A percentile compares a stretch with the other conserved stretches of the same genome.
phyloP scores from a whole-genome alignment of 1,140 invertebrate genomes.

The Drosophila grimshawi region DNA sequence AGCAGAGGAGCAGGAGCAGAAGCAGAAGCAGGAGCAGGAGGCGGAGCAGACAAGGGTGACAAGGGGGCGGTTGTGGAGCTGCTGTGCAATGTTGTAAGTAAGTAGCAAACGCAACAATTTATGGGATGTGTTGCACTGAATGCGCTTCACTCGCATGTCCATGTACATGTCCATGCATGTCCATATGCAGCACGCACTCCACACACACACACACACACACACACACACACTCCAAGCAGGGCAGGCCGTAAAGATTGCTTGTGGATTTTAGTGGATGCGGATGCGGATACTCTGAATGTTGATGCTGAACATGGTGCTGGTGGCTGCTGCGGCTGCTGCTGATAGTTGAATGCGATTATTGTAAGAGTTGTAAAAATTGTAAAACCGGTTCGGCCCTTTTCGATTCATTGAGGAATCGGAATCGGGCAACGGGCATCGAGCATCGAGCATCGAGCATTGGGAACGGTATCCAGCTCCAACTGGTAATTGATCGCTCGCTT shows the following conservation, averaged over 20 bases:
- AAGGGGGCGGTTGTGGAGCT: slow-evolving; percentile 12
- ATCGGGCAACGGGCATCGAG: slow-evolving; percentile 1
- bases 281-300: slow-evolving; percentile 42
- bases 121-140: slow-evolving; percentile 65
- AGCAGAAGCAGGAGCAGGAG: not conserved
- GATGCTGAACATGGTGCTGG: slow-evolving; percentile 40
- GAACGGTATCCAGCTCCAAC: slow-evolving; percentile 8
- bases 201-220: slow-evolving; percentile 51
- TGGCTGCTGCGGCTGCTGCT: slow-evolving; percentile 28
- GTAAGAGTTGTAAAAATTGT: slow-evolving; percentile 46
- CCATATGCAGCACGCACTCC: slow-evolving; percentile 73
- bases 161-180: slow-evolving; percentile 28
- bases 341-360: slow-evolving; percentile 50
- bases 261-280: slow-evolving; percentile 10
- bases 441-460: not conserved
- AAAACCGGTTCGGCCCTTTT: slow-evolving; percentile 32
- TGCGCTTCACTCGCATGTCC: slow-evolving; percentile 68
- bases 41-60: not conserved
- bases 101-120: slow-evolving; percentile 73
- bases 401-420: slow-evolving; percentile 44
- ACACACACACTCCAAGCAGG: slow-evolving; percentile 1
- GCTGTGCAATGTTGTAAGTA: slow-evolving; percentile 42
- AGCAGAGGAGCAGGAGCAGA: slow-evolving; percentile 15
- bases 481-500: slow-evolving; percentile 49
- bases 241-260: slow-evolving; percentile 2